Conservation (phyloP, 2,797 vertebrate genomes). For the Heterohyrax brucei region DNA sequence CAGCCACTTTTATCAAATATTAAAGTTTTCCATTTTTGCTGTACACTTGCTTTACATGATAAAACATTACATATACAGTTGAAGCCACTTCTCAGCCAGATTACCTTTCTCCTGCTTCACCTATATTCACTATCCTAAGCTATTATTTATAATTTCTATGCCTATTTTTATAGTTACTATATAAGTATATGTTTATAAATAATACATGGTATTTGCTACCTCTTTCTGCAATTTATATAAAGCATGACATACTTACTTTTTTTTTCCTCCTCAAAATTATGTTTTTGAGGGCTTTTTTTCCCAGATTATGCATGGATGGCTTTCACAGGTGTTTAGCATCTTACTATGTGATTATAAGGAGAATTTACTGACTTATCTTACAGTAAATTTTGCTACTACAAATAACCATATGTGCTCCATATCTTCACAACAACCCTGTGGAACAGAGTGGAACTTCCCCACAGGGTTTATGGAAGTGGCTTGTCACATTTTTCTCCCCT, state of each 20-base stretch:
- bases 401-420: background rate
- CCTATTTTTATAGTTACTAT: background rate
- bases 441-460: too few relatives aligned
- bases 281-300: background rate
- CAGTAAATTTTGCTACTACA: background rate
- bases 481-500: too few relatives aligned
- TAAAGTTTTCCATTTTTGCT: conserved; percentile 40
- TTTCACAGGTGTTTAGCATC: background rate
- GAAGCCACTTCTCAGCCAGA: background rate
- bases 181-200: conserved; percentile 13
- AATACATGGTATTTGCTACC: background rate
- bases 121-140: background rate
- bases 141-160: background rate
- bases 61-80: background rate
- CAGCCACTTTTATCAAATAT: conserved; percentile 22
- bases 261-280: background rate
- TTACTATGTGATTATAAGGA: background rate
- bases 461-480: too few relatives aligned
- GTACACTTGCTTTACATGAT: background rate
- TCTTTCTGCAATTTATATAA: conserved; percentile 6
- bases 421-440: too few relatives aligned
- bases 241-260: background rate
- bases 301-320: background rate
- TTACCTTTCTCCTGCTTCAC: background rate
- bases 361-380: background rate